These are phyloP conservation scores for Distichodus sexfasciatus DNA, from an alignment of 2,797 vertebrate genomes.

Conservation along the genomic window DNA sequence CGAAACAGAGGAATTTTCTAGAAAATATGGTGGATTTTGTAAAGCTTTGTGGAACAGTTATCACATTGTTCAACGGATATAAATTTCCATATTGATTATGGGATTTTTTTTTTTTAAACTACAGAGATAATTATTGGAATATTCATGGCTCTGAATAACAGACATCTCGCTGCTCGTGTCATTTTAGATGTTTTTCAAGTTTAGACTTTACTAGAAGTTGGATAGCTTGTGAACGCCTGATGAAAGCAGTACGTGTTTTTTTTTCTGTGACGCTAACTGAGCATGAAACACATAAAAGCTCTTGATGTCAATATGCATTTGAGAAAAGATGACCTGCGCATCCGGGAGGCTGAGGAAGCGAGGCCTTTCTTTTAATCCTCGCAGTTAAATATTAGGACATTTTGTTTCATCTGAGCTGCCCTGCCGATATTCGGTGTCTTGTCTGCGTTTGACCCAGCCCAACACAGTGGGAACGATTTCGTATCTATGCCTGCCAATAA, in stretches of 20 bases:
- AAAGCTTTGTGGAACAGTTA: no score
- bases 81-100: no score
- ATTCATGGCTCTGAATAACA: no score
- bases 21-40: background rate
- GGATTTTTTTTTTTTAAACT: no score
- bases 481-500: constrained; percentile 36
- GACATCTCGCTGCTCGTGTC: no score
- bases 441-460: constrained; percentile 7
- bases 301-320: background rate
- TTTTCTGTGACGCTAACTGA: background rate
- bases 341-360: background rate
- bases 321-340: background rate
- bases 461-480: background rate
- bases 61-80: no score
- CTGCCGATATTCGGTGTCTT: constrained; percentile 18
- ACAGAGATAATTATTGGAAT: no score
- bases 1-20: background rate
- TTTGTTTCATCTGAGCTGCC: constrained; percentile 4
- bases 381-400: constrained; percentile 5
- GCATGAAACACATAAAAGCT: background rate
- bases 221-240: no score
- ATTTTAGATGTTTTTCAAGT: no score
- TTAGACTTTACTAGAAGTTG: no score
- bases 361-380: background rate
- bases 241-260: background rate